These are phyloP conservation scores for Columba janthina DNA, from an alignment of 2,113 vertebrate species.

Conservation along the genomic window DNA sequence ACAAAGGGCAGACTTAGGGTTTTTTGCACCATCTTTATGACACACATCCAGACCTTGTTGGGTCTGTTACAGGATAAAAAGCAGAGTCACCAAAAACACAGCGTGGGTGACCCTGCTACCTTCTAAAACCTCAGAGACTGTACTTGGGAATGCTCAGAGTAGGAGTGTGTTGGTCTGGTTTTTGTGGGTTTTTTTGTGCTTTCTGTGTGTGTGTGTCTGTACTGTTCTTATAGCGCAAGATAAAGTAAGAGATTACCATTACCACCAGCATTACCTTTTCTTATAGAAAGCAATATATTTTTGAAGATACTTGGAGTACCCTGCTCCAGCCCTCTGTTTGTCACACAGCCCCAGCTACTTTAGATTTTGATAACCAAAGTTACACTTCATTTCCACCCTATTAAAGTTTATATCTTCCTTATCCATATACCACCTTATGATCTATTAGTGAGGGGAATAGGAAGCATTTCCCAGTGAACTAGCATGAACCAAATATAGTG, in stretches of 20 bases:
- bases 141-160: neutral
- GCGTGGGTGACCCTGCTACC: neutral
- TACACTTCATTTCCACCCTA: neutral
- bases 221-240: neutral
- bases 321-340: neutral
- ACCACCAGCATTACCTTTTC: neutral
- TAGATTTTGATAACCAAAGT: neutral
- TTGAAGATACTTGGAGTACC: neutral
- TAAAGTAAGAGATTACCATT: neutral
- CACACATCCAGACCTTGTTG: neutral
- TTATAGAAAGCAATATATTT: neutral
- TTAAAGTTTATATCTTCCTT: neutral
- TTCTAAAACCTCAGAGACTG: neutral
- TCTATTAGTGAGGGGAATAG: neutral
- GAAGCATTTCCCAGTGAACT: neutral
- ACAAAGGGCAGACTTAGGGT: neutral
- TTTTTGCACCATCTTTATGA: neutral
- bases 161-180: neutral
- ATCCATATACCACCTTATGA: neutral
- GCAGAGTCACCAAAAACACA: neutral
- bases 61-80: neutral
- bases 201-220: neutral
- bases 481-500: neutral
- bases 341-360: accelerated
- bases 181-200: too few species aligned